Conservation (phyloP, 2,797 vertebrate genomes). For the Pogoniulus pusillus region DNA sequence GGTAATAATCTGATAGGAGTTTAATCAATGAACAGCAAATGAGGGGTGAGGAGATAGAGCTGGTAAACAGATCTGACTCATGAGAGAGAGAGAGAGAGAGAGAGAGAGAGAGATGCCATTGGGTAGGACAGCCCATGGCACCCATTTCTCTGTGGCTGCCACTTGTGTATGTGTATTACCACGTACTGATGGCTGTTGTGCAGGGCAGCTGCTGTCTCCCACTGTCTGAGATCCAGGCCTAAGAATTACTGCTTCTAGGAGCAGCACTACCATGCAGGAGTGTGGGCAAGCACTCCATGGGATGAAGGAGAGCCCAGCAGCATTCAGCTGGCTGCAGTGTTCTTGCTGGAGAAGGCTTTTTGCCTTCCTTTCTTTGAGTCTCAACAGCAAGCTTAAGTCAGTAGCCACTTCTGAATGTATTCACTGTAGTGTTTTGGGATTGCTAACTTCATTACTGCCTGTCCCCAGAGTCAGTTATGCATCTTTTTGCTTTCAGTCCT, state of each 20-base stretch:
- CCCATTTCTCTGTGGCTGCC: background rate
- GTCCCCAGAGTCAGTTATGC: background rate
- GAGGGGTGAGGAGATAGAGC: background rate
- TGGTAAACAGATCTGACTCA: background rate
- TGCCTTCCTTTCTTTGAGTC: background rate
- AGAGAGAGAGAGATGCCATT: background rate
- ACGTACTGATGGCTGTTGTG: background rate
- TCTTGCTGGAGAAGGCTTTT: background rate
- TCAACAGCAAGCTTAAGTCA: background rate
- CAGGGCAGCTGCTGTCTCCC: background rate
- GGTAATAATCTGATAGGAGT: too few relatives aligned
- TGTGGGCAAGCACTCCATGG: slow-evolving; percentile 2
- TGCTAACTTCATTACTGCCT: background rate
- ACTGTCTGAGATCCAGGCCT: background rate
- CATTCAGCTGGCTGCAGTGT: background rate
- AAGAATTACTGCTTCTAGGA: slow-evolving; percentile 21
- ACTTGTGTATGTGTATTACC: background rate
- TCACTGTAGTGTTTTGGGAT: background rate
- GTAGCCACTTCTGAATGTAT: background rate
- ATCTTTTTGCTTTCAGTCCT: background rate
- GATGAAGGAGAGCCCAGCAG: slow-evolving; percentile 2
- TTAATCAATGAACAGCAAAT: too few relatives aligned
- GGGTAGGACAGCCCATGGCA: background rate
- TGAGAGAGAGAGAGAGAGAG: background rate
- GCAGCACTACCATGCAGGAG: background rate